These are phyloP conservation scores for Copidosoma floridanum DNA, from an alignment of 1,140 invertebrate species.

Conservation along the genomic window DNA sequence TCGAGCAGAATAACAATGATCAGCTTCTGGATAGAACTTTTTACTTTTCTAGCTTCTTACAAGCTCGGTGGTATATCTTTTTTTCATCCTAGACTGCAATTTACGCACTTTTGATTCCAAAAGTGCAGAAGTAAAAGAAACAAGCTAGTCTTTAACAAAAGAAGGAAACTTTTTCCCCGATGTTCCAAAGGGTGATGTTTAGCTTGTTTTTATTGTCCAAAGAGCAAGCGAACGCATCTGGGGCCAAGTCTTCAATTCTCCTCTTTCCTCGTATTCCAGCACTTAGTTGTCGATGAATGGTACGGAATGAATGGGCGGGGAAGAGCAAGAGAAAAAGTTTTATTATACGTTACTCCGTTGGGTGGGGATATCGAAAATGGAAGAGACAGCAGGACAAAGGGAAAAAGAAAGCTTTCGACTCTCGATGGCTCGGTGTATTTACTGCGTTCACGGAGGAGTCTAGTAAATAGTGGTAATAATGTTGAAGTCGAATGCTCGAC, in stretches of 20 bases:
- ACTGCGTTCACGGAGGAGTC: too few species aligned
- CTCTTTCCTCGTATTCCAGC: neutral
- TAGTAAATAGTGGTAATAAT: too few species aligned
- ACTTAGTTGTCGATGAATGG: conserved; percentile 14
- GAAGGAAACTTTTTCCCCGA: conserved; percentile 11
- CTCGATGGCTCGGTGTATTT: too few species aligned
- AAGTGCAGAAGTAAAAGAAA: conserved; percentile 9
- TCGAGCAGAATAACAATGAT: neutral
- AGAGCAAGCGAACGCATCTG: neutral
- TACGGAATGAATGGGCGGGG: too few species aligned
- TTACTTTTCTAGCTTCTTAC: neutral
- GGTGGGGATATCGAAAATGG: conserved; percentile 11
- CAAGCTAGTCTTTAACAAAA: neutral
- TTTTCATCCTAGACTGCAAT: neutral
- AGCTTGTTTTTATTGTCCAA: conserved; percentile 19
- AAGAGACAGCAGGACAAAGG: neutral
- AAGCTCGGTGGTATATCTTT: neutral
- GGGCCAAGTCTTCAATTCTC: neutral
- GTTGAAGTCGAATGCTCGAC: too few species aligned
- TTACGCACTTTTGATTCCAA: conserved; percentile 16
- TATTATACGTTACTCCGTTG: conserved; percentile 16
- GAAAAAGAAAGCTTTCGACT: too few species aligned
- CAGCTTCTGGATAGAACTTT: conserved; percentile 9
- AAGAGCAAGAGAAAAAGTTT: conserved; percentile 10
- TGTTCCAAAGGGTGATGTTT: conserved; percentile 16